Conservation (phyloP, 2,797 vertebrate species). For the Sebastes flavidus region DNA sequence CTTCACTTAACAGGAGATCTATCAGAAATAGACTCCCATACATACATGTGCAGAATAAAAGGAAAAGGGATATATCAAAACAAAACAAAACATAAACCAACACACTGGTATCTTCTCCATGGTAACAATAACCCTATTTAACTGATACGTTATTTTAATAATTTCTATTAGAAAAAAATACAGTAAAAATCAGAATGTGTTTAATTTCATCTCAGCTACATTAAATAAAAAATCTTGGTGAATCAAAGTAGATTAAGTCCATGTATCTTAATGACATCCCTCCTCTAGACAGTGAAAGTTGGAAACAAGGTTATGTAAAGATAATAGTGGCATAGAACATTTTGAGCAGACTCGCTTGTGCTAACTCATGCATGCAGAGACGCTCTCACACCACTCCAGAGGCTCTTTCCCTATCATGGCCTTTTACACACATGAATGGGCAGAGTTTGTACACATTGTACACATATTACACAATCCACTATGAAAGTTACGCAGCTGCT, state of each 20-base stretch:
- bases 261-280: neutral
- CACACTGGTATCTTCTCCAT: too few species aligned
- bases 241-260: neutral
- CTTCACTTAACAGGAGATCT: too few species aligned
- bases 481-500: neutral
- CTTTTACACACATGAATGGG: conserved; percentile 40
- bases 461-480: conserved; percentile 18
- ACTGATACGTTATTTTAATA: neutral
- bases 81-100: too few species aligned
- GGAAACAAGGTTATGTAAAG: conserved; percentile 40
- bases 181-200: neutral
- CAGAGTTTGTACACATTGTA: conserved; percentile 14
- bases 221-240: neutral
- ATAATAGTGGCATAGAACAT: conserved; percentile 10
- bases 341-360: conserved; percentile 2
- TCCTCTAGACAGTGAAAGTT: neutral
- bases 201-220: neutral
- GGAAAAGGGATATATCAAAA: too few species aligned
- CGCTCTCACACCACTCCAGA: conserved; percentile 10
- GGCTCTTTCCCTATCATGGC: neutral
- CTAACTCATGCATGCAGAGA: conserved; percentile 38
- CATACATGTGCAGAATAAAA: too few species aligned
- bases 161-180: neutral
- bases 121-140: neutral
- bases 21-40: too few species aligned